Evolutionary conservation across 2,888 invertebrate genomes (phyloP), one percentile per base, ranked within the genome.

Genomic region (Disparrhopalites patrizii): DNA sequence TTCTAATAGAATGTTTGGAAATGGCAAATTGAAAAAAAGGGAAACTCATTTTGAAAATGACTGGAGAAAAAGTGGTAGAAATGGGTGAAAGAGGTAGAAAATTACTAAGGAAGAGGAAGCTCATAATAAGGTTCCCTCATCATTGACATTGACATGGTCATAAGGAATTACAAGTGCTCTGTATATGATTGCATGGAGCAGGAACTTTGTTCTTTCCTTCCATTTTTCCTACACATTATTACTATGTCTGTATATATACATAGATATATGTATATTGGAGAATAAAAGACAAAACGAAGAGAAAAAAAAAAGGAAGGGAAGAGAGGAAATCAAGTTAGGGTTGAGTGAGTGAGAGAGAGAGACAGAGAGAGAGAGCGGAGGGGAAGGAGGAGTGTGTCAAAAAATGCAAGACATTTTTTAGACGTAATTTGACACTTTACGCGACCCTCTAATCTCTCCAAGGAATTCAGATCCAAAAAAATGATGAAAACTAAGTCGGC

Each of bases 401-500:
- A 40, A 69, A 68, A 67, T 65, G 67, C 68, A 70, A 69, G 71
- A 70, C 71, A 74, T 72, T 71, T 73, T 74, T 74, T 69, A 73
- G 72, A 69, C 74, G 70, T 74, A 74, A 74, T 74, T 74, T 73
- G 74, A 74, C 74, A 74, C 69, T 63, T 68, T 70, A 65, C 66
- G 62, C 71, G 73, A 70, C 70, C 71, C 70, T 61, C 64, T 56
- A 62, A 52, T 58, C 65, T 55, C 67, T 69, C 43, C 5, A 30
- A 54, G 60, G 52, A 38, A 31, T 64, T 60, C 25, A 28, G 18
- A 51, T 27, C 33, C 40, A 56, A 58, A 70, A 71, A 72, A 74
- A 74, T 74, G 71, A 71, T 69, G 69, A 68, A 74, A 73, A 73
- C 69, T 72, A 70, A 65, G 66, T 60, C 63, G 33, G 50, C 52